Evolutionary conservation across 2,888 invertebrate genomes (phyloP).

Genomic region (Pherbina coryleti): DNA sequence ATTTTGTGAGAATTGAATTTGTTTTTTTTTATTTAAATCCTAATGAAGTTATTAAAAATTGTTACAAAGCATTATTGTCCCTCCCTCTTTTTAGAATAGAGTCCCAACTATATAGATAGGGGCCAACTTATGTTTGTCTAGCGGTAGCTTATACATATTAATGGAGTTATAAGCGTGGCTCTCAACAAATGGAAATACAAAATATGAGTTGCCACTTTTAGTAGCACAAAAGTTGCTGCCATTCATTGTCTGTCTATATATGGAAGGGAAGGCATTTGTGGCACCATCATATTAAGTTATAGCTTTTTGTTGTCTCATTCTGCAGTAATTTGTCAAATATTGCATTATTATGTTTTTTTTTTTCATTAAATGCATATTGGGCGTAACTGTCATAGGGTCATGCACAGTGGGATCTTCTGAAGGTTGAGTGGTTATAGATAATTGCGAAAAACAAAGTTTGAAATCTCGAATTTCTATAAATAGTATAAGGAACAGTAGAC

Average conservation of each 20-base stretch:
- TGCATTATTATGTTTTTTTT: background rate
- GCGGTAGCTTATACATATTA: background rate
- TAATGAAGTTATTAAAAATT: slow-evolving; percentile 45
- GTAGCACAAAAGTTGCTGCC: slow-evolving; percentile 6
- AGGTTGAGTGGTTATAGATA: background rate
- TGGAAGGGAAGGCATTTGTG: background rate
- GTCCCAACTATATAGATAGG: slow-evolving; percentile 18
- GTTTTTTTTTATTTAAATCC: background rate
- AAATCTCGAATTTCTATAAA: too few relatives aligned
- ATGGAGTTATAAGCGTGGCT: slow-evolving; percentile 15
- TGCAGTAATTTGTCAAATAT: slow-evolving; percentile 36
- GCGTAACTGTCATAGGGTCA: background rate
- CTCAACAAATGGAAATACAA: background rate
- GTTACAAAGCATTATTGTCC: slow-evolving; percentile 44
- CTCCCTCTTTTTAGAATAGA: slow-evolving; percentile 39
- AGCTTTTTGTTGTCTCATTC: slow-evolving; percentile 32
- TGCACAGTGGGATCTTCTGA: background rate
- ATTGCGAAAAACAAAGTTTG: background rate
- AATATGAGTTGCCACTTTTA: slow-evolving; percentile 25
- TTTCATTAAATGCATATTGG: background rate
- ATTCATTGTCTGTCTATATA: slow-evolving; percentile 18
- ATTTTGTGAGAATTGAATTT: background rate
- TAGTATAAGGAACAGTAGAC: too few relatives aligned
- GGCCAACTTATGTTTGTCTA: slow-evolving; percentile 8
- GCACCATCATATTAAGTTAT: slow-evolving; percentile 12